A percentile compares a stretch with the other conserved stretches of the same genome.
Evolutionary conservation across 2,113 vertebrate species (phyloP).

Genomic region (human (Homo sapiens)): DNA sequence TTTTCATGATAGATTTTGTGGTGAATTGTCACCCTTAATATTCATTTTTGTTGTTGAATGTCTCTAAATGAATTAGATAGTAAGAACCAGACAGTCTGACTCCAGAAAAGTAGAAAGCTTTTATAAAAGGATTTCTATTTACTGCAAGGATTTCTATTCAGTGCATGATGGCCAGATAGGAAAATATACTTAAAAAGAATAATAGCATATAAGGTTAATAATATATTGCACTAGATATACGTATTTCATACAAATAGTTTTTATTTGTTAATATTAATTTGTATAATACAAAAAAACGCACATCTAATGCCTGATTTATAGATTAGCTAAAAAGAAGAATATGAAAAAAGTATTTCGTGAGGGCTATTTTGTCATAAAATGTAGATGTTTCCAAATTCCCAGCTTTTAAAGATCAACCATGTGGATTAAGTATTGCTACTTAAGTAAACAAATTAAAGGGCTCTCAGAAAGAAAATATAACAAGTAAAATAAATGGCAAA

Average conservation of each 20-base stretch:
- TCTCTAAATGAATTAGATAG: slow-evolving; percentile 60
- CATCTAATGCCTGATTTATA: not conserved
- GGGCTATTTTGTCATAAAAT: not conserved
- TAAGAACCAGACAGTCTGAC: slow-evolving; percentile 77
- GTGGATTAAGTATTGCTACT: not conserved
- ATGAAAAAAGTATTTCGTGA: not conserved
- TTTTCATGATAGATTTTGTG: slow-evolving; percentile 59
- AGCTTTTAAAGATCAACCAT: not conserved
- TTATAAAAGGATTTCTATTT: slow-evolving; percentile 69
- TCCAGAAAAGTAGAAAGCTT: slow-evolving; percentile 75
- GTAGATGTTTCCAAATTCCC: not conserved
- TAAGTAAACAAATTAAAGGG: not conserved
- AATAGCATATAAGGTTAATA: not conserved
- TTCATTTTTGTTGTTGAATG: slow-evolving; percentile 52
- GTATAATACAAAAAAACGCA: not conserved
- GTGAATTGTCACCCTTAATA: slow-evolving; percentile 69
- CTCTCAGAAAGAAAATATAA: not conserved
- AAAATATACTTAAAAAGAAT: not conserved
- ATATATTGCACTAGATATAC: not conserved
- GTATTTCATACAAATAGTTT: not conserved
- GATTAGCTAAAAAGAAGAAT: not conserved
- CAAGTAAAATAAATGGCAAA: not conserved
- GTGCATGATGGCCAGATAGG: not conserved
- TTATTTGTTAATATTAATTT: not conserved
- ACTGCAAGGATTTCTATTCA: slow-evolving; percentile 55